Evolutionary conservation across 2,797 vertebrate species (phyloP).

Genomic region (Lepus townsendii): DNA sequence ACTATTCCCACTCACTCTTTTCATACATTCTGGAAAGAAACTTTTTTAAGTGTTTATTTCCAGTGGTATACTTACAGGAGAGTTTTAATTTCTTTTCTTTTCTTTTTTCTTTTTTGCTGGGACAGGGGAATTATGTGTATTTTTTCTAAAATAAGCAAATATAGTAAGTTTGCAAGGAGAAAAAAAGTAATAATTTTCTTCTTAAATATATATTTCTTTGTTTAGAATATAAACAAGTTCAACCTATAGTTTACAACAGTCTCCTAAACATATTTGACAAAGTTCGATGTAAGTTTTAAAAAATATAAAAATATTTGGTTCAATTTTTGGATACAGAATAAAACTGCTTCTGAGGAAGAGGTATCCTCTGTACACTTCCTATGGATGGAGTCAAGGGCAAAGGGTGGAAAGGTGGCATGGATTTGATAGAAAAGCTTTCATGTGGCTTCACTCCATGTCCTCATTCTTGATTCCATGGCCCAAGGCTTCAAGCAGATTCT

Average conservation of each 20-base stretch:
- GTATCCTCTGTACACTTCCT: not conserved
- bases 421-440: not conserved
- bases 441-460: not conserved
- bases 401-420: not conserved
- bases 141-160: not conserved
- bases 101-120: not conserved
- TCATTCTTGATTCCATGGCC: not conserved
- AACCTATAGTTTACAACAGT: not conserved
- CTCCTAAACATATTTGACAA: not conserved
- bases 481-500: not conserved
- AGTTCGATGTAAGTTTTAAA: not conserved
- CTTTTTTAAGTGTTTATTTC: not conserved
- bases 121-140: not conserved
- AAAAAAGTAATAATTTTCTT: not conserved
- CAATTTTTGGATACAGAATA: not conserved
- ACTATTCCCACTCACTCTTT: not conserved
- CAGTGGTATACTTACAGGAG: not conserved
- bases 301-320: conserved; percentile 15
- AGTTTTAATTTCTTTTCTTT: not conserved
- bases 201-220: not conserved
- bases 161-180: not conserved
- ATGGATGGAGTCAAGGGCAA: not conserved
- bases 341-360: not conserved
- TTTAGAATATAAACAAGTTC: not conserved
- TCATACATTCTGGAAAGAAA: not conserved